phyloP scores from a whole-genome alignment of 2,113 vertebrate species.

The Hippolais icterina region DNA sequence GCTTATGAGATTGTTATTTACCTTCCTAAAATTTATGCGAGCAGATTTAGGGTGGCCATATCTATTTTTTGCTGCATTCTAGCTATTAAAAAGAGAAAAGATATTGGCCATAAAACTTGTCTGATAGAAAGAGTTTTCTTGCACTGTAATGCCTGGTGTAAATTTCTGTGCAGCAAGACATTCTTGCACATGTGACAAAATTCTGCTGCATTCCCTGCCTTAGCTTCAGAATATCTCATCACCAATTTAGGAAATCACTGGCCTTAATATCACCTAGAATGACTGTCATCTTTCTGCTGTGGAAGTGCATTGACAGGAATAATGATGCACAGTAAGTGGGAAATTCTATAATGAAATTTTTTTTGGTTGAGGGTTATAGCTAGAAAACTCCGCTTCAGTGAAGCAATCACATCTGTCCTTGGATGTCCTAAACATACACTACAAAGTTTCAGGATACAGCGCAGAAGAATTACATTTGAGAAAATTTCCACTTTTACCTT shows the following conservation, averaged over 20 bases:
- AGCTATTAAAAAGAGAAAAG: background rate
- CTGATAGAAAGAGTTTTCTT: background rate
- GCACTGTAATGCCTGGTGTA: background rate
- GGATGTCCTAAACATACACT: constrained; percentile 46
- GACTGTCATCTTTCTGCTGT: constrained; percentile 43
- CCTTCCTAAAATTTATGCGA: background rate
- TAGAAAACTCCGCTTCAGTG: constrained; percentile 45
- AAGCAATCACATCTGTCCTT: constrained; percentile 59
- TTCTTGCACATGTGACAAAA: background rate
- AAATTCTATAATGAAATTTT: constrained; percentile 49
- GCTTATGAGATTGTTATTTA: background rate
- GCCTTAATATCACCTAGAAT: background rate
- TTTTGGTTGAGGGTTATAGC: constrained; percentile 2
- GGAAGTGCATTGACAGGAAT: constrained; percentile 50
- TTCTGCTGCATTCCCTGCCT: background rate
- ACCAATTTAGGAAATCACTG: background rate
- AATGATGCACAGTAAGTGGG: constrained; percentile 51
- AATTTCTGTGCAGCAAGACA: background rate
- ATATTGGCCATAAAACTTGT: background rate
- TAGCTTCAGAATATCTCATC: background rate
- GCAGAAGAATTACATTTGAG: constrained; percentile 13
- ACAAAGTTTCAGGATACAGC: background rate
- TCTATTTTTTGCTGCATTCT: background rate
- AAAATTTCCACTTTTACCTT: constrained; percentile 60
- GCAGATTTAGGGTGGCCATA: background rate